Percentiles rank a stretch among this genome's conserved stretches.
phyloP scores from a whole-genome alignment of 2,888 invertebrate species.

The Pantelozetes paolii region DNA sequence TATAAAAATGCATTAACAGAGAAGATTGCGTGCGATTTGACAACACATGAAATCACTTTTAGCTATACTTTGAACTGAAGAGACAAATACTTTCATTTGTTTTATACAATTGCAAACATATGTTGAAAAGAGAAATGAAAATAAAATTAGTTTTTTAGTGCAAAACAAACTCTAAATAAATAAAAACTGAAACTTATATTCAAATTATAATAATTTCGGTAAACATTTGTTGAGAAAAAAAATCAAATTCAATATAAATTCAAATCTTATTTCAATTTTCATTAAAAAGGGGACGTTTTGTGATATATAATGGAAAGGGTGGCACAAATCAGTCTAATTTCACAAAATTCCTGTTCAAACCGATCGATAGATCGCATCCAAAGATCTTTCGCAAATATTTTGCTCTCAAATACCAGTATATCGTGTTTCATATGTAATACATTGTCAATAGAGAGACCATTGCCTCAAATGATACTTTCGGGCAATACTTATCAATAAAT shows the following conservation, averaged over 20 bases:
- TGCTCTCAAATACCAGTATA: not conserved
- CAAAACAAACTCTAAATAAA: too few relatives aligned
- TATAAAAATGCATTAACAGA: slow-evolving; percentile 16
- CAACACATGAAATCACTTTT: slow-evolving; percentile 19
- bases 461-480: slow-evolving; percentile 36
- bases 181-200: too few relatives aligned
- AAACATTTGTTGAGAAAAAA: too few relatives aligned
- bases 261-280: too few relatives aligned
- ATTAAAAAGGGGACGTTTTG: too few relatives aligned
- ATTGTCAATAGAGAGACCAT: slow-evolving; percentile 10
- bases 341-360: too few relatives aligned
- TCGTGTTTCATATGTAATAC: slow-evolving; percentile 19
- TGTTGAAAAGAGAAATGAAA: not conserved
- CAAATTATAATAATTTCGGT: too few relatives aligned
- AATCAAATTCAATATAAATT: too few relatives aligned
- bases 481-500: slow-evolving; percentile 20
- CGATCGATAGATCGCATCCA: not conserved
- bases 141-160: not conserved
- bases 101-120: slow-evolving; percentile 6
- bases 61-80: not conserved
- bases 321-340: not conserved
- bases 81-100: not conserved
- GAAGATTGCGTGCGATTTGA: slow-evolving; percentile 2
- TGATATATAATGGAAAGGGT: too few relatives aligned
- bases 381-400: not conserved